phyloP scores from a whole-genome alignment of 2,888 invertebrate genomes.

The Drosophila nigricruria region DNA sequence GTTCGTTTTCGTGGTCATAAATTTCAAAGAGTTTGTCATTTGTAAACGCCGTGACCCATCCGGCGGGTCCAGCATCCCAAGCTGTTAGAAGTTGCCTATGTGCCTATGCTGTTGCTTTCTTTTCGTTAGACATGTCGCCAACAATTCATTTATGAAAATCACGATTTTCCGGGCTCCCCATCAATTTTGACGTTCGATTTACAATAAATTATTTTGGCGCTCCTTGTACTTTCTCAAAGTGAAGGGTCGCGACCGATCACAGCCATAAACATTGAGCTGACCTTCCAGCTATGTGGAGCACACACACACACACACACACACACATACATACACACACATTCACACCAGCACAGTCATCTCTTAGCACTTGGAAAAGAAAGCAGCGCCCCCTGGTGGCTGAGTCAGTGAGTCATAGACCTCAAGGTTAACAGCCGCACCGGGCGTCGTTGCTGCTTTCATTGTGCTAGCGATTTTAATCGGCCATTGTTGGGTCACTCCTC shows the following conservation, averaged over 20 bases:
- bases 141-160: conserved; percentile 83
- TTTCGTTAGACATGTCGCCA: conserved; percentile 69
- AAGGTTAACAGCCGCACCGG: conserved; percentile 76
- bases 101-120: conserved; percentile 34
- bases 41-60: conserved; percentile 68
- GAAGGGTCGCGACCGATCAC: conserved; percentile 63
- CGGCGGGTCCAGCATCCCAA: conserved; percentile 39
- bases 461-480: conserved; percentile 69
- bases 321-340: conserved; percentile 12
- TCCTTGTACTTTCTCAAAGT: conserved; percentile 75
- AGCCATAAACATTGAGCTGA: conserved; percentile 52
- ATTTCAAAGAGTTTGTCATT: conserved; percentile 79
- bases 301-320: conserved; percentile 10
- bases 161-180: conserved; percentile 73
- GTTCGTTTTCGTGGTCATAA: conserved; percentile 75
- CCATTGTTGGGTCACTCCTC: conserved; percentile 50
- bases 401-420: conserved; percentile 75
- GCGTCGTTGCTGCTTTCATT: conserved; percentile 44
- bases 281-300: conserved; percentile 71
- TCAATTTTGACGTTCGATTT: conserved; percentile 63
- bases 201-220: conserved; percentile 70
- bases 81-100: conserved; percentile 25
- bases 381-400: conserved; percentile 53
- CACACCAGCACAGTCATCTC: conserved; percentile 50
- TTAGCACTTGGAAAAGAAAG: conserved; percentile 60